These are phyloP conservation scores for Alosa alosa DNA, from an alignment of 2,113 vertebrate species.

Conservation along the genomic window DNA sequence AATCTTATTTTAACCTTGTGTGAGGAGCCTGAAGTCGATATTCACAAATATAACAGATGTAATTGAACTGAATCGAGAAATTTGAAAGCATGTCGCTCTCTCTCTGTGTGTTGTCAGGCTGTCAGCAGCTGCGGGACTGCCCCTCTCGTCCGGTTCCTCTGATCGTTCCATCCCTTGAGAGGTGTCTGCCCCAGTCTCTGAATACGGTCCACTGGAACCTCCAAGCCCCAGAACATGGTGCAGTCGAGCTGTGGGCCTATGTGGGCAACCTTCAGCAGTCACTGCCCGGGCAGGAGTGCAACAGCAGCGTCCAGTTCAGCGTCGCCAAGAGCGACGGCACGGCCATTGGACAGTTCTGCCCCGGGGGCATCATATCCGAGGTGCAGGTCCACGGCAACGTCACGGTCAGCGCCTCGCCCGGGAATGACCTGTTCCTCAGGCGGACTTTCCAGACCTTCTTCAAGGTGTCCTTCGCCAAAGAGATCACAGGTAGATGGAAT, in stretches of 20 bases:
- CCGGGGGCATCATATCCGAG: conserved; percentile 75
- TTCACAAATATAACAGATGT: background rate
- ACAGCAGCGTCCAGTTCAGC: conserved; percentile 71
- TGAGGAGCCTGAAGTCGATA: background rate
- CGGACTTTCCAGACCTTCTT: conserved; percentile 61
- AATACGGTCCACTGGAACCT: conserved; percentile 78
- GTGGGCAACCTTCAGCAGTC: conserved; percentile 72
- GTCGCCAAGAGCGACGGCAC: conserved; percentile 55
- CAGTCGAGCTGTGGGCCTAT: conserved; percentile 66
- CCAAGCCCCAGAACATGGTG: conserved; percentile 58
- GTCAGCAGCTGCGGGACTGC: conserved; percentile 65
- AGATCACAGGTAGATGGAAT: conserved; percentile 76
- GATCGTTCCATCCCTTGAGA: conserved; percentile 62
- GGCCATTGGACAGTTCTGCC: conserved; percentile 79
- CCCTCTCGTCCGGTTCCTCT: conserved; percentile 57
- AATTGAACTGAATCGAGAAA: background rate
- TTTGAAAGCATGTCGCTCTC: background rate
- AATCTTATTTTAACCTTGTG: background rate
- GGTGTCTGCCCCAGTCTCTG: conserved; percentile 69
- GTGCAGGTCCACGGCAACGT: conserved; percentile 80
- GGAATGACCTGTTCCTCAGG: conserved; percentile 37
- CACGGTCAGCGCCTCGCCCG: conserved; percentile 69
- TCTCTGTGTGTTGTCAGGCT: conserved; percentile 57
- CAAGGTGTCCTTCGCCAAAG: conserved; percentile 67
- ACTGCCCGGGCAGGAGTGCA: conserved; percentile 70